phyloP scores from a whole-genome alignment of 2,888 invertebrate species.

The Drosophila borborema region DNA sequence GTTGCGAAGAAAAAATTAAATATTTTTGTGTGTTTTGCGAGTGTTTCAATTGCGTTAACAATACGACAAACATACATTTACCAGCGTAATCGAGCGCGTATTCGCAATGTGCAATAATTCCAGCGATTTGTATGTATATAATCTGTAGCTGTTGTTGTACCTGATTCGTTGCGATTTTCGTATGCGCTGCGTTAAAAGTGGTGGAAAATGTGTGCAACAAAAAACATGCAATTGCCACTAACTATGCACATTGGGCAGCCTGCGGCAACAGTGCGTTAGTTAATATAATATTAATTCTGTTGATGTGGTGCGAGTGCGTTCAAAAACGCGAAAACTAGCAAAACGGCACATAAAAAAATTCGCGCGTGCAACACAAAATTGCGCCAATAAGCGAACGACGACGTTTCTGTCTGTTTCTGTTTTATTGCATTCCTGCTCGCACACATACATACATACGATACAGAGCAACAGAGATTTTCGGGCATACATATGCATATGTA shows the following conservation, averaged over 20 bases:
- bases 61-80: slow-evolving; percentile 29
- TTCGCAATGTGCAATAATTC: slow-evolving; percentile 34
- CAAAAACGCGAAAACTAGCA: slow-evolving; percentile 22
- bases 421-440: slow-evolving; percentile 76
- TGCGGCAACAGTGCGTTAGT: slow-evolving; percentile 37
- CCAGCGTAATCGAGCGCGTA: slow-evolving; percentile 7
- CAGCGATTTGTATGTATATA: slow-evolving; percentile 50
- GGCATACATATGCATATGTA: slow-evolving; percentile 49
- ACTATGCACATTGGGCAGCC: slow-evolving; percentile 34
- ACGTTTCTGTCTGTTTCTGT: slow-evolving; percentile 67
- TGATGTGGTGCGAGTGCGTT: slow-evolving; percentile 17
- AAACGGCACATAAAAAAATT: slow-evolving; percentile 34
- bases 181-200: slow-evolving; percentile 71
- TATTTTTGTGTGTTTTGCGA: slow-evolving; percentile 59
- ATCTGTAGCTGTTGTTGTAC: slow-evolving; percentile 63
- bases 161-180: slow-evolving; percentile 64
- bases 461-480: slow-evolving; percentile 59
- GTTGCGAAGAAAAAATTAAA: slow-evolving; percentile 62
- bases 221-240: slow-evolving; percentile 55
- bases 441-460: slow-evolving; percentile 41
- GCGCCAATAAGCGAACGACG: slow-evolving; percentile 79
- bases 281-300: slow-evolving; percentile 20
- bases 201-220: slow-evolving; percentile 73
- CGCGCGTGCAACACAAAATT: slow-evolving; percentile 75
- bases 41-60: slow-evolving; percentile 28